phyloP scores from a whole-genome alignment of 2,113 vertebrate genomes.

The Perognathus longimembris region DNA sequence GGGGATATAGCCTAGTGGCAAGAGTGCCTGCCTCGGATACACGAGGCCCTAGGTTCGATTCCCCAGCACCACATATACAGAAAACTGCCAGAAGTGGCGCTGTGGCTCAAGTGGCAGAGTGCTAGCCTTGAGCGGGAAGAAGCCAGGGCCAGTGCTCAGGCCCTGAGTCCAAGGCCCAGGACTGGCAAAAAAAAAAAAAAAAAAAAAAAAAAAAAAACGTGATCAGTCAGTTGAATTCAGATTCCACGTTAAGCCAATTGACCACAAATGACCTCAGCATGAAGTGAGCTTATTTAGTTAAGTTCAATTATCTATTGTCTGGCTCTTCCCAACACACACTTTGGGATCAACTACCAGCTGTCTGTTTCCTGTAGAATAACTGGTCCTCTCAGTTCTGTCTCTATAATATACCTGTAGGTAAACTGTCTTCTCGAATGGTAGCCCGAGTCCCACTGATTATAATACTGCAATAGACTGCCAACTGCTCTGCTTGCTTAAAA shows the following conservation, averaged over 20 bases:
- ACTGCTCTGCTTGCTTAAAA: neutral
- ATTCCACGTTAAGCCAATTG: constrained; percentile 17
- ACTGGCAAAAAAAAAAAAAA: too few relatives aligned
- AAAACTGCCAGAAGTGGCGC: too few relatives aligned
- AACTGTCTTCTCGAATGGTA: neutral
- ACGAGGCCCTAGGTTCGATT: too few relatives aligned
- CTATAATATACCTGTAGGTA: neutral
- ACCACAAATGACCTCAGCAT: neutral
- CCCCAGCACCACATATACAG: too few relatives aligned
- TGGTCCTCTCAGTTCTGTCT: neutral
- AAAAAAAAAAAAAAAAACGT: too few relatives aligned
- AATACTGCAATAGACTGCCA: neutral
- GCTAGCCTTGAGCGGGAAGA: too few relatives aligned
- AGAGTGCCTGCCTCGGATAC: too few relatives aligned
- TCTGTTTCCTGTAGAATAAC: constrained; percentile 33
- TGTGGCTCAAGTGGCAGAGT: too few relatives aligned
- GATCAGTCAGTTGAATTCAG: constrained; percentile 47
- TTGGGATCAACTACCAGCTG: constrained; percentile 60
- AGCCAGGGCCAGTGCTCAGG: too few relatives aligned
- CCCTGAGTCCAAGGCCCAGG: too few relatives aligned
- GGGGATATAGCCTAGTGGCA: too few relatives aligned
- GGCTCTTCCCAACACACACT: constrained; percentile 17
- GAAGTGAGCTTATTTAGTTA: constrained; percentile 1
- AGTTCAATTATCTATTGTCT: neutral
- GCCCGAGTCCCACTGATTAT: neutral